phyloP scores from a whole-genome alignment of 2,113 vertebrate genomes.

The Nicator chloris region DNA sequence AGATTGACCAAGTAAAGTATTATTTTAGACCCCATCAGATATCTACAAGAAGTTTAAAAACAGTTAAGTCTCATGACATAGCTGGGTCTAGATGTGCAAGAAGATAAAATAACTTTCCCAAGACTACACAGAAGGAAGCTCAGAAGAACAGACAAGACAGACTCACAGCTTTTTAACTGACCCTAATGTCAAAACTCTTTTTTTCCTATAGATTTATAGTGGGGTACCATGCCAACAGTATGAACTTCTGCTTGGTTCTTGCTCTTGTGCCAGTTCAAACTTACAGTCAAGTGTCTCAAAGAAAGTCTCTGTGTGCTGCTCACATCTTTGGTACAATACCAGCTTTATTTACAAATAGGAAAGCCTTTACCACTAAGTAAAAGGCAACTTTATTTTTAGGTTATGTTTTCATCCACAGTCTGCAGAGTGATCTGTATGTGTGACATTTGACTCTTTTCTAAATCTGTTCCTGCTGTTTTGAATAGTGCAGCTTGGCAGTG shows the following conservation, averaged over 20 bases:
- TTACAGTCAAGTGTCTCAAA: background rate
- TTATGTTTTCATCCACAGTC: background rate
- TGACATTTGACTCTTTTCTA: conserved; percentile 7
- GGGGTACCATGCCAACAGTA: background rate
- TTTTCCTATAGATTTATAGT: background rate
- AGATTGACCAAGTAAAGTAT: background rate
- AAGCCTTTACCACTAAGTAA: background rate
- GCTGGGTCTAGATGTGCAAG: background rate
- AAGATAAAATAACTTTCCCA: conserved; percentile 33
- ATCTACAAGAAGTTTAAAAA: background rate
- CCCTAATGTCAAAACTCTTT: background rate
- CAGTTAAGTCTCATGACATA: background rate
- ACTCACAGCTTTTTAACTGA: background rate
- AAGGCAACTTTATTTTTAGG: conserved; percentile 41
- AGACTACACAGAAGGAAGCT: background rate
- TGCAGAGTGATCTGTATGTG: background rate
- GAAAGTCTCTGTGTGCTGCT: background rate
- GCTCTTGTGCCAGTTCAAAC: background rate
- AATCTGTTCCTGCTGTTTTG: background rate
- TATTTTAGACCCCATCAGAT: background rate
- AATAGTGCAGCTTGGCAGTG: background rate
- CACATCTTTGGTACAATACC: background rate
- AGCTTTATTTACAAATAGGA: background rate
- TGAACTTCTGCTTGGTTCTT: background rate
- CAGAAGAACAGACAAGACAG: background rate